Evolutionary conservation across 2,113 vertebrate species (phyloP).

Genomic region (Oostethus manadensis): DNA sequence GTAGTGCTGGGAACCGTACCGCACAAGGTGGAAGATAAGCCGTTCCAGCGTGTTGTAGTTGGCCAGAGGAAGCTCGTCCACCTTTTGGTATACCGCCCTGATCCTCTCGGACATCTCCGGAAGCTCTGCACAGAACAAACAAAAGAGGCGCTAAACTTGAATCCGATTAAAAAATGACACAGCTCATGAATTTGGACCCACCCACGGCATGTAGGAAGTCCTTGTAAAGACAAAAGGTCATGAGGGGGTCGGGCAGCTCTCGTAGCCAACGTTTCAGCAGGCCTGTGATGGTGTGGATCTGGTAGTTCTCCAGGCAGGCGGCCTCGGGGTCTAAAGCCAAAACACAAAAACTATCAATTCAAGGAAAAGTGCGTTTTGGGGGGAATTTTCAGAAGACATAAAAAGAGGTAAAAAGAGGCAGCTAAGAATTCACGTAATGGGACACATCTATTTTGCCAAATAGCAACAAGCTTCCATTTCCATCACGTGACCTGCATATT

Average conservation of each 20-base stretch:
- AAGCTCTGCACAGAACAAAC: constrained; percentile 71
- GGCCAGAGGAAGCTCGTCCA: constrained; percentile 85
- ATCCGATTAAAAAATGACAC: background rate
- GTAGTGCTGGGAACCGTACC: constrained; percentile 60
- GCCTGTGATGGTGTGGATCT: constrained; percentile 89
- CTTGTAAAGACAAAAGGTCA: constrained; percentile 87
- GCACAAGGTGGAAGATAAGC: constrained; percentile 94
- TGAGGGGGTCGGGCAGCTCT: constrained; percentile 90
- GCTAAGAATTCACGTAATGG: no score
- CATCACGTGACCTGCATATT: no score
- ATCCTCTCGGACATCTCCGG: constrained; percentile 84
- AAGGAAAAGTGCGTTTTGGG: no score
- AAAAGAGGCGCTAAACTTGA: background rate
- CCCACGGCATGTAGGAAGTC: constrained; percentile 87
- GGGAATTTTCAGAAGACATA: no score
- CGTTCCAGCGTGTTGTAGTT: constrained; percentile 85
- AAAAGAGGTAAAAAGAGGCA: no score
- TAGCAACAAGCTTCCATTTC: no score
- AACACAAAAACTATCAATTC: constrained; percentile 1
- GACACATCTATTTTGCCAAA: no score
- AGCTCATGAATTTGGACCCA: constrained; percentile 42
- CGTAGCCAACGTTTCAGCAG: constrained; percentile 93
- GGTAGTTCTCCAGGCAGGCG: constrained; percentile 81
- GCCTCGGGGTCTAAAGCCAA: constrained; percentile 72
- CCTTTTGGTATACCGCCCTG: constrained; percentile 81